Evolutionary conservation across 2,113 vertebrate genomes (phyloP).

Genomic region (Eclectus roratus): DNA sequence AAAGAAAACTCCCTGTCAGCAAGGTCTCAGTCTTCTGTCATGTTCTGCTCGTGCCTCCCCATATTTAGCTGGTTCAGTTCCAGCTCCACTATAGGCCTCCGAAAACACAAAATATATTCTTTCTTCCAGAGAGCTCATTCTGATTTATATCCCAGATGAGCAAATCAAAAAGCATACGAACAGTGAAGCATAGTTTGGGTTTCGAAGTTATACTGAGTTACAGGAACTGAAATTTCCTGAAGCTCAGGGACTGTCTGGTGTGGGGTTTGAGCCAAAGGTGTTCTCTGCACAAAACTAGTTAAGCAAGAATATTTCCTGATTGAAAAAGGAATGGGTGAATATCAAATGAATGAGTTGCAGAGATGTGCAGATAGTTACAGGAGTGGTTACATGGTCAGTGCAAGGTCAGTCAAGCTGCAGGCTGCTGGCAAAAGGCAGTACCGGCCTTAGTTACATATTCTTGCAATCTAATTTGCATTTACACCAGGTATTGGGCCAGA

Average conservation of each 20-base stretch:
- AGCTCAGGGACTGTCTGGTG: not conserved
- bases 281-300: not conserved
- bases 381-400: not conserved
- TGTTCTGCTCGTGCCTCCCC: not conserved
- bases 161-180: not conserved
- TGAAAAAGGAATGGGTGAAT: not conserved
- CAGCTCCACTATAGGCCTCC: conserved; percentile 28
- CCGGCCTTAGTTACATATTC: not conserved
- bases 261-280: not conserved
- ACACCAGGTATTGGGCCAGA: not conserved
- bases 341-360: not conserved
- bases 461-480: not conserved
- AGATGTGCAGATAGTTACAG: not conserved
- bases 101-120: conserved; percentile 48
- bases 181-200: not conserved
- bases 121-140: conserved; percentile 27
- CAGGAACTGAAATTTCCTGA: not conserved
- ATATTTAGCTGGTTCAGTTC: conserved; percentile 27
- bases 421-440: not conserved
- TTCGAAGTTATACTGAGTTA: conserved; percentile 7
- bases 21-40: not conserved
- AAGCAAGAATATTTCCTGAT: not conserved
- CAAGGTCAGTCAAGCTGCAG: not conserved
- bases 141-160: conserved; percentile 35
- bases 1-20: conserved; percentile 30